Conservation (phyloP, 2,113 vertebrate genomes). For the Copsychus sechellarum region DNA sequence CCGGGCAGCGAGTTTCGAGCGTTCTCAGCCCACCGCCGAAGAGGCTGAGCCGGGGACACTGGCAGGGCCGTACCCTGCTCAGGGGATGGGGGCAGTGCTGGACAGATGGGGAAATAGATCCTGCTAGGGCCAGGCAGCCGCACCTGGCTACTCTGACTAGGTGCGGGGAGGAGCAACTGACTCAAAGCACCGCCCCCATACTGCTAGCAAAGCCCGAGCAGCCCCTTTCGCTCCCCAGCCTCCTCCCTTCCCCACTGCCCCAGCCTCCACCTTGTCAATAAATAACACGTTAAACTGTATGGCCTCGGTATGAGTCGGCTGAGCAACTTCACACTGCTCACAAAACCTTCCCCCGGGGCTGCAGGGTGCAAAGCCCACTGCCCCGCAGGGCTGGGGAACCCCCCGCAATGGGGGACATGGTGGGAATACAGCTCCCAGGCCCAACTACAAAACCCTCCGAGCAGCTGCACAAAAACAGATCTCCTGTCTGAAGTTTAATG, state of each 20-base stretch:
- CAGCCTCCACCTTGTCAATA: slow-evolving; percentile 23
- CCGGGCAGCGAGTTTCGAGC: accelerated
- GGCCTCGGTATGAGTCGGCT: not conserved
- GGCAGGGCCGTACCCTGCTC: not conserved
- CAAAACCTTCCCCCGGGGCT: not conserved
- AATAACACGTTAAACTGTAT: not conserved
- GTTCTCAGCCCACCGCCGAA: accelerated
- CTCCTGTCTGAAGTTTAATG: not conserved
- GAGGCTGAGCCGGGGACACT: not conserved
- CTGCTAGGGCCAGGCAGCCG: not conserved
- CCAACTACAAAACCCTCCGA: not conserved
- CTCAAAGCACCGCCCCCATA: not conserved
- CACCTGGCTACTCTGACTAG: not conserved
- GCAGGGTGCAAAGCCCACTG: not conserved
- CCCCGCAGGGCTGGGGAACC: not conserved
- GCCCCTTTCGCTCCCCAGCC: not conserved
- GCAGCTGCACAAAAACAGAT: not conserved
- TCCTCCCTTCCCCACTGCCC: not conserved
- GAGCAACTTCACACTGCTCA: not conserved
- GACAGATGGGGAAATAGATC: not conserved
- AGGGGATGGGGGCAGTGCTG: accelerated
- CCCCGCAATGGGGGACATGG: accelerated
- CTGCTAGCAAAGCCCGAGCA: not conserved
- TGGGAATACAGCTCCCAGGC: not conserved
- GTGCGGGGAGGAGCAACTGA: not conserved